Evolutionary conservation across 2,113 vertebrate genomes (phyloP), one percentile per base, ranked within the genome.

Genomic region (Chlorodrepanis virens): DNA sequence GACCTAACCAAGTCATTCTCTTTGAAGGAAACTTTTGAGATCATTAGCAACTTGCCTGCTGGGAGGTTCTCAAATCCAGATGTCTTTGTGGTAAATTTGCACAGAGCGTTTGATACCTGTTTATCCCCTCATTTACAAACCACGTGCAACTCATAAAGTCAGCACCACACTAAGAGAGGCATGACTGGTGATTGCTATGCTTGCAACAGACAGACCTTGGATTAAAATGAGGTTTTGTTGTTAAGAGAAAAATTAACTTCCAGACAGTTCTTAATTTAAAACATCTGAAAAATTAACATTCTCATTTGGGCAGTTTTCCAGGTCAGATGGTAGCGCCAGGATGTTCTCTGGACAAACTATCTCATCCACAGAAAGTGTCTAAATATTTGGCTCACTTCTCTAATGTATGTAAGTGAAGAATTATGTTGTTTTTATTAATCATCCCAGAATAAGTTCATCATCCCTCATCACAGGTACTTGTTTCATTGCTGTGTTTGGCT

Each of bases 21-120:
- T 95, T 94, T 87, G 94, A 97, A 91, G 69, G 65, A 87, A 93
- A 69, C 16, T 37, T 79, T 90, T 53, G 57, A 94, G 57, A 81
- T 82, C 90, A 76, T 94, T 95, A 95, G 53, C 25, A 56, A 68
- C 29, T 76, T 94, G 89, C 92, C 76, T 93, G 65, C 83, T 91
- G 61, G 80, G 69, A 93, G 27, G 31, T 89, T 92, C 90, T 90
- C 53, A 90, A 84, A 92, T 92, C 76, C 96, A 97, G 80, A 89
- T 92, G 88, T 92, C 86, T 93, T 65, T 83, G 90, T 82, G 88
- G 76, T 82, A 90, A 89, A 87, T 89, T 79, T 93, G 80, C 49
- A 82, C 47, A 69, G 69, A 89, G 40, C 3, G 7, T 89, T 90
- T 89, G 49, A 56, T 89, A 89, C 65, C 53, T 90, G 57, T 89